A percentile compares a stretch with the other conserved stretches of the same genome.
Evolutionary conservation across 2,113 vertebrate genomes (phyloP).

Genomic region (Podarcis cretensis): DNA sequence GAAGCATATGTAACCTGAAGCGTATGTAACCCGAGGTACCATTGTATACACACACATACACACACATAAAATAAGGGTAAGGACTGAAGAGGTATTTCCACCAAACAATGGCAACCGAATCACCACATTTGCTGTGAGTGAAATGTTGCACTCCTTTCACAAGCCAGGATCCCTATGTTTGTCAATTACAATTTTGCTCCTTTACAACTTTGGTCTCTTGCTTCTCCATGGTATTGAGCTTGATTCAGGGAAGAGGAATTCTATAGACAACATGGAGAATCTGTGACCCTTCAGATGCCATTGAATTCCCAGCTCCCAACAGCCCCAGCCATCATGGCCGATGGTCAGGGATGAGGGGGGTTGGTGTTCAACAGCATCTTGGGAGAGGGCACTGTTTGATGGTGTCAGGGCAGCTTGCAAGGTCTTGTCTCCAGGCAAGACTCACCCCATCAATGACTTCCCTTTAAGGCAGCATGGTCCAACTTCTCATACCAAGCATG

Average conservation of each 20-base stretch:
- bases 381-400: not conserved
- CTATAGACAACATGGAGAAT: not conserved
- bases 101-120: not conserved
- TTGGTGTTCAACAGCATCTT: not conserved
- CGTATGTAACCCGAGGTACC: too few species aligned
- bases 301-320: too few species aligned
- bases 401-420: too few species aligned
- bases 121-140: not conserved
- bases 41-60: too few species aligned
- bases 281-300: not conserved
- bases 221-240: too few species aligned
- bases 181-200: not conserved
- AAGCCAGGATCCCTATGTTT: not conserved
- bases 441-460: too few species aligned
- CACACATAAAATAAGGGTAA: not conserved
- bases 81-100: not conserved
- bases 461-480: too few species aligned
- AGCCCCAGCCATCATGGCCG: not conserved
- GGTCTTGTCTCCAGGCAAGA: too few species aligned
- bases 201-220: not conserved
- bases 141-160: not conserved
- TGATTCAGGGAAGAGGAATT: not conserved
- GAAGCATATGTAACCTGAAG: too few species aligned
- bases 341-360: not conserved
- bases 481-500: too few species aligned